Conservation (phyloP, 2,888 invertebrate species). For the Agrochola circellaris region DNA sequence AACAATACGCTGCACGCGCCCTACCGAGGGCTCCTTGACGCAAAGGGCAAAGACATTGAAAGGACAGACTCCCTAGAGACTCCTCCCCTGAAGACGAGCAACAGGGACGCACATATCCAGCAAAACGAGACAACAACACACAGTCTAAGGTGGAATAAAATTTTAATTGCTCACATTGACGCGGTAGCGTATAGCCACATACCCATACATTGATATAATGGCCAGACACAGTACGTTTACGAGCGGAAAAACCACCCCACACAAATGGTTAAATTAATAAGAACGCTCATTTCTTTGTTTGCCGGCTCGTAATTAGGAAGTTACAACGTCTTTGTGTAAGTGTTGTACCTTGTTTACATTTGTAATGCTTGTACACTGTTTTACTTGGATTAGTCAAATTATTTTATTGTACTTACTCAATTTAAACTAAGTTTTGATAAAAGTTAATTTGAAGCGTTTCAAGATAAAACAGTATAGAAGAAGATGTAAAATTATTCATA, state of each 20-base stretch:
- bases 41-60: slow-evolving; percentile 92
- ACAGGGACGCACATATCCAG: slow-evolving; percentile 81
- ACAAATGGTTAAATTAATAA: slow-evolving; percentile 88
- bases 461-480: neutral
- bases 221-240: slow-evolving; percentile 84
- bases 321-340: slow-evolving; percentile 66
- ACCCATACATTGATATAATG: slow-evolving; percentile 77
- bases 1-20: slow-evolving; percentile 82
- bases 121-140: slow-evolving; percentile 77
- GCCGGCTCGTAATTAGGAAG: slow-evolving; percentile 77
- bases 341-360: slow-evolving; percentile 66
- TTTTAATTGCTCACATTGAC: slow-evolving; percentile 90
- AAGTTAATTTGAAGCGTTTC: neutral
- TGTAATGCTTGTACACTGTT: slow-evolving; percentile 42
- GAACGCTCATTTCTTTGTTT: slow-evolving; percentile 84
- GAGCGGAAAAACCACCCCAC: slow-evolving; percentile 87
- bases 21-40: slow-evolving; percentile 88
- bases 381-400: neutral
- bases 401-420: neutral
- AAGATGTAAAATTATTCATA: slow-evolving; percentile 7
- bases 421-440: neutral
- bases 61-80: slow-evolving; percentile 92
- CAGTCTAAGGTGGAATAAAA: slow-evolving; percentile 90
- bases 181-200: slow-evolving; percentile 73
- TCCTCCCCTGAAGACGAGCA: slow-evolving; percentile 89